A percentile compares a stretch with the other conserved stretches of the same genome.
Conservation (phyloP, 2,888 invertebrate species). For the Andrena flavipes region DNA sequence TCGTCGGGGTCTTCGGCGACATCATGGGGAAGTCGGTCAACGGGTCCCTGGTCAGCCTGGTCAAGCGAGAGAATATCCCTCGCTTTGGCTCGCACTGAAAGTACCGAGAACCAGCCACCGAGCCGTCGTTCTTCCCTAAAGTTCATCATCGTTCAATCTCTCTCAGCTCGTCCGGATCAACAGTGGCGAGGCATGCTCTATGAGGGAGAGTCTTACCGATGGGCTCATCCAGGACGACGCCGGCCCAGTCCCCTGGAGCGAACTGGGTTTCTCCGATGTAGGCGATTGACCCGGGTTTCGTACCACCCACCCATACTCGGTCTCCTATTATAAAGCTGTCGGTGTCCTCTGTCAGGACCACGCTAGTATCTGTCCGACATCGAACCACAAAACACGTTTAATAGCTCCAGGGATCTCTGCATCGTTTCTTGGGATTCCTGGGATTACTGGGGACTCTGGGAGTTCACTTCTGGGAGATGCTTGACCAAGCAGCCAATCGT, state of each 20-base stretch:
- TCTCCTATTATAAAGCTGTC: slow-evolving; percentile 98
- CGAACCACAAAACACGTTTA: slow-evolving; percentile 39
- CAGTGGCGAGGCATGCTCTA: not conserved
- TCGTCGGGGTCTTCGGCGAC: slow-evolving; percentile 65
- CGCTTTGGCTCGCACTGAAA: slow-evolving; percentile 97
- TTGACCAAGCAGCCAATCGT: too few species aligned
- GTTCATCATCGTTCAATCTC: slow-evolving; percentile 30
- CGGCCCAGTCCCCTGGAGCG: slow-evolving; percentile 99
- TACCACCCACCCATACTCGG: slow-evolving; percentile 96
- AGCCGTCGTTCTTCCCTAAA: slow-evolving; percentile 98
- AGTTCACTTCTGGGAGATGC: too few species aligned
- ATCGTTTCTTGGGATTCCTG: not conserved
- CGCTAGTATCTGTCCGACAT: slow-evolving; percentile 90
- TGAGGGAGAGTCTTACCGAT: slow-evolving; percentile 88
- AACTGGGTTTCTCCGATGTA: slow-evolving; percentile 98
- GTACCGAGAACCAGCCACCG: slow-evolving; percentile 95
- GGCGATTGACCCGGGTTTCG: slow-evolving; percentile 96
- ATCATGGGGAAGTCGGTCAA: slow-evolving; percentile 36
- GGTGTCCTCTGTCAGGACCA: slow-evolving; percentile 94
- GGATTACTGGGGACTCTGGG: too few species aligned
- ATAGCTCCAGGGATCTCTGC: not conserved
- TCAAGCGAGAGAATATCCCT: slow-evolving; percentile 97
- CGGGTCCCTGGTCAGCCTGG: slow-evolving; percentile 92
- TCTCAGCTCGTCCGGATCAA: not conserved
- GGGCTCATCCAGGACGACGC: slow-evolving; percentile 97